A percentile compares a stretch with the other conserved stretches of the same genome.
phyloP scores from a whole-genome alignment of 2,888 invertebrate species.

The Mamestra brassicae region DNA sequence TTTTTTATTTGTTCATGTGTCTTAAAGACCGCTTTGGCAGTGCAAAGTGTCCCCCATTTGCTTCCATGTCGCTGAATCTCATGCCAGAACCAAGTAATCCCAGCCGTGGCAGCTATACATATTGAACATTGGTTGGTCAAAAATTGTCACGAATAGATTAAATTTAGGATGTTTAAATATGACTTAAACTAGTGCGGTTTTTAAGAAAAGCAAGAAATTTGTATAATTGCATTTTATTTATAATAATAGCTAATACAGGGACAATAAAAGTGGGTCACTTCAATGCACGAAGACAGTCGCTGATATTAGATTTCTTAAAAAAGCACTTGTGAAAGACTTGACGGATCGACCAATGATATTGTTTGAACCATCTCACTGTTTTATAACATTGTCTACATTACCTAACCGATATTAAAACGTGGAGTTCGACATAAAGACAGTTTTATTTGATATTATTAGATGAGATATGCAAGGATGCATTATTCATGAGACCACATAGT shows the following conservation, averaged over 20 bases:
- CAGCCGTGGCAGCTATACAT: too few relatives aligned
- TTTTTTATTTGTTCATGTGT: too few relatives aligned
- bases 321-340: slow-evolving; percentile 32
- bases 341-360: slow-evolving; percentile 39
- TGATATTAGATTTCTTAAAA: slow-evolving; percentile 45
- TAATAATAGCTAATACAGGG: neutral
- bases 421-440: slow-evolving; percentile 22
- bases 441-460: slow-evolving; percentile 33
- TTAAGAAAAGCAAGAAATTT: neutral
- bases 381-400: slow-evolving; percentile 50
- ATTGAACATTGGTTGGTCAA: too few relatives aligned
- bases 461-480: slow-evolving; percentile 7
- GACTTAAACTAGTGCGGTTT: neutral
- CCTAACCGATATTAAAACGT: slow-evolving; percentile 50
- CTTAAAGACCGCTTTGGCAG: too few relatives aligned
- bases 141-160: too few relatives aligned
- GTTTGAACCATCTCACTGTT: slow-evolving; percentile 43
- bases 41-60: too few relatives aligned
- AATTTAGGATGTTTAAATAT: neutral
- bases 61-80: too few relatives aligned
- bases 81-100: too few relatives aligned
- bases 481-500: slow-evolving; percentile 18
- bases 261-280: slow-evolving; percentile 19
- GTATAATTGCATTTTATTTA: neutral
- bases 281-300: slow-evolving; percentile 20